A percentile compares a stretch with the other conserved stretches of the same genome.
These are phyloP conservation scores for Bombus sylvicola DNA, from an alignment of 1,140 invertebrate genomes.

Conservation along the genomic window DNA sequence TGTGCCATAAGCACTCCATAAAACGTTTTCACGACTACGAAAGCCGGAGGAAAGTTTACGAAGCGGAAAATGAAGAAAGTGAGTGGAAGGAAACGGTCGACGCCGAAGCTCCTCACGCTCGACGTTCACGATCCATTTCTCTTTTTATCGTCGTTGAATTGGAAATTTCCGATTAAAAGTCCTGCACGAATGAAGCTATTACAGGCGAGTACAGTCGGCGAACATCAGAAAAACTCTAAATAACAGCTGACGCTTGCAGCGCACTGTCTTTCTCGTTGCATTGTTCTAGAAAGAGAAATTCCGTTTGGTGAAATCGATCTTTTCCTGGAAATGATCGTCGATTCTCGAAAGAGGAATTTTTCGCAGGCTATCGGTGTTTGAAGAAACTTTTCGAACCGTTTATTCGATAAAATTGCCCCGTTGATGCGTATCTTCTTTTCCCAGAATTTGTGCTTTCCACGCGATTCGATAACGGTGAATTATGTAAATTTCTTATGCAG, in stretches of 20 bases:
- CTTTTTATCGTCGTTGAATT: background rate
- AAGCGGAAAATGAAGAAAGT: constrained; percentile 43
- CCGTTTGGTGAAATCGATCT: background rate
- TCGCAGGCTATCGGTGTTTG: no score
- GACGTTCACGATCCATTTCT: background rate
- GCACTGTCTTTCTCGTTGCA: background rate
- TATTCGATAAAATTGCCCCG: no score
- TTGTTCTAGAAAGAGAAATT: background rate
- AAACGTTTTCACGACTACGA: constrained; percentile 35
- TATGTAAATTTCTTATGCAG: no score
- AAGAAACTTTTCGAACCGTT: no score
- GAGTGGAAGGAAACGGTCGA: constrained; percentile 14
- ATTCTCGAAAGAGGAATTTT: background rate
- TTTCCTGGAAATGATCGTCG: background rate
- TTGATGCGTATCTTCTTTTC: no score
- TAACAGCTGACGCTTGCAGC: background rate
- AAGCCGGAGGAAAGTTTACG: constrained; percentile 36
- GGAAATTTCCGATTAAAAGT: constrained; percentile 9
- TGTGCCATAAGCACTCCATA: constrained; percentile 52
- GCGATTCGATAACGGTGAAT: no score
- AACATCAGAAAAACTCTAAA: constrained; percentile 17
- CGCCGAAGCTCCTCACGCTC: background rate
- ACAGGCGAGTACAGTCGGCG: background rate
- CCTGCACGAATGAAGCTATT: constrained; percentile 5
- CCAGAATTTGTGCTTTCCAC: no score